Conservation (phyloP, 2,797 vertebrate genomes). For the Alosa sapidissima region DNA sequence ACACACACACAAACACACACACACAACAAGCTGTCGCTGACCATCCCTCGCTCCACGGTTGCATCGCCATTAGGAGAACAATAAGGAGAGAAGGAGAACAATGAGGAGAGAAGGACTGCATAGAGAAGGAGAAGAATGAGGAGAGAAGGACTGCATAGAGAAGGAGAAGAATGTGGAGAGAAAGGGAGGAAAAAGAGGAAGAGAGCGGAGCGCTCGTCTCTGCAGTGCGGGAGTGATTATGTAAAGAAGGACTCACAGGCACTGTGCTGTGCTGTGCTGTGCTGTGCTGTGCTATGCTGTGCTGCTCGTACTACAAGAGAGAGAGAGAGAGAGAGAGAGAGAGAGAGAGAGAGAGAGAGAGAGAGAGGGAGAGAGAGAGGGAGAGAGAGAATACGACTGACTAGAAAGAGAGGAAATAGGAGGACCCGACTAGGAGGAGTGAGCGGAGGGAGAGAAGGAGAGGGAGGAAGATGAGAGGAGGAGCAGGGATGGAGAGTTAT, state of each 20-base stretch:
- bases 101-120: background rate
- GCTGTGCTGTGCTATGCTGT: background rate
- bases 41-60: background rate
- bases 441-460: background rate
- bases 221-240: conserved; percentile 40
- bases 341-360: background rate
- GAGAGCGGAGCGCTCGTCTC: background rate
- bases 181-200: background rate
- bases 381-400: background rate
- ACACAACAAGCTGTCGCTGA: background rate
- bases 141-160: background rate
- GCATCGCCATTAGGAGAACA: background rate
- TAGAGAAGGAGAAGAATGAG: background rate
- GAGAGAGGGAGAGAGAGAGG: background rate
- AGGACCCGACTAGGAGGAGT: background rate
- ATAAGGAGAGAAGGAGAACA: background rate
- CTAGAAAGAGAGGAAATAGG: background rate
- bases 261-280: conserved; percentile 36
- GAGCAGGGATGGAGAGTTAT: background rate
- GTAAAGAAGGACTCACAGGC: conserved; percentile 45
- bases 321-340: too few relatives aligned
- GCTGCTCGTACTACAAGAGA: background rate
- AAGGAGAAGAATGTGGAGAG: background rate
- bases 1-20: background rate
- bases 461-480: background rate